Conservation (phyloP, 2,797 vertebrate genomes). For the Sebastes steindachneri region DNA sequence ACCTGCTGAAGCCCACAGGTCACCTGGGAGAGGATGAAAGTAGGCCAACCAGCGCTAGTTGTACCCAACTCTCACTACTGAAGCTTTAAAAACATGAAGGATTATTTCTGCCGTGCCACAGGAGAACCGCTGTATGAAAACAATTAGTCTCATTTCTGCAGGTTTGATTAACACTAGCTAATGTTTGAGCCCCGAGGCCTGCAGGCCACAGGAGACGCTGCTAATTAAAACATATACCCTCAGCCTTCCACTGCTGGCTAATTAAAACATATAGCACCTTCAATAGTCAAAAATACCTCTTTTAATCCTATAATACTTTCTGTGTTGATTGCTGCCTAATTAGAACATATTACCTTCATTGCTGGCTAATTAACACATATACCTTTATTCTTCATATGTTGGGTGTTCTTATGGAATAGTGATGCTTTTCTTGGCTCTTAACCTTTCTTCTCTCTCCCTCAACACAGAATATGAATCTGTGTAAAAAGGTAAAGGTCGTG, state of each 20-base stretch:
- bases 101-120: conserved; percentile 70
- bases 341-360: conserved; percentile 67
- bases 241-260: conserved; percentile 56
- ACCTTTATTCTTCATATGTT: conserved; percentile 36
- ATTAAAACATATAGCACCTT: conserved; percentile 78
- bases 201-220: conserved; percentile 60
- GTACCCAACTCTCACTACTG: conserved; percentile 21
- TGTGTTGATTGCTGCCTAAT: conserved; percentile 71
- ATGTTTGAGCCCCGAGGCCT: conserved; percentile 64
- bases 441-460: background rate
- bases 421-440: conserved; percentile 11
- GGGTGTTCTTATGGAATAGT: conserved; percentile 11
- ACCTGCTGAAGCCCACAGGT: conserved; percentile 42
- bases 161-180: conserved; percentile 78
- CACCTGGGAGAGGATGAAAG: conserved; percentile 55
- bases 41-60: conserved; percentile 54
- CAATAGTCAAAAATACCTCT: conserved; percentile 70
- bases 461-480: background rate
- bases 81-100: conserved; percentile 13
- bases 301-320: conserved; percentile 64
- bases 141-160: conserved; percentile 80
- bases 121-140: conserved; percentile 65
- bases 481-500: background rate
- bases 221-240: conserved; percentile 81
- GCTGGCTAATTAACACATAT: conserved; percentile 71